Base-by-base conservation (phyloP, 2,797 vertebrate genomes). In the Aulostomus chinensis region DNA sequence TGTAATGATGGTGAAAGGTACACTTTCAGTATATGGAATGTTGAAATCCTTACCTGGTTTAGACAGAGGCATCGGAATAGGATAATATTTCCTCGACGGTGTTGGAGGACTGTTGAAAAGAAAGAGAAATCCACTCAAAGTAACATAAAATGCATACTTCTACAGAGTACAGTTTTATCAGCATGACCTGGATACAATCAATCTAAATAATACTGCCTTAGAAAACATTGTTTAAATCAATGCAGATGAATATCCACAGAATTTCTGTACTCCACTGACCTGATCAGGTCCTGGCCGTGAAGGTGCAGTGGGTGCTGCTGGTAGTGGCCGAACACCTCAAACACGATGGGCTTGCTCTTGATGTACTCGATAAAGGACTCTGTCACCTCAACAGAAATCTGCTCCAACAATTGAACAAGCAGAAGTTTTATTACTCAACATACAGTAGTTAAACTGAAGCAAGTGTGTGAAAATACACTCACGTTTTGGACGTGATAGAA, bases 401-500 rank as follows among this genome's bases (percentile, higher is more conserved):
- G 64, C 9, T 11, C 45, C 28, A 33, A 42, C 15, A 63, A 17
- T 0, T 1, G 15, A 45, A 39, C 61, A 16, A 34, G 10, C 73
- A 59, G 47, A 26, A 30, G 0, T 2, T 5, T 33, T 2, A 4
- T 5, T 33, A 11, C n/a, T 3, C 12, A 5, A 20, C 21, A 15
- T 9, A 53, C 1, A 33, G 9, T 9, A 12, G 20, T 10, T 12
- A 16, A 12, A 14, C 30, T 20, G 3, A 49, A 42, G 25, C 17
- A 22, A 5, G 32, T 42, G 21, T 39, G n/a, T 22, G n/a, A 53
- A 6, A 43, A 15, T 30, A 1, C 2, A 86, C 96, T 94, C 80
- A 99, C 97, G 40, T 99, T 99, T 84, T 99, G 97, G 31, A 99
- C 96, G 0, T 99, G 97, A 52, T 97, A 99, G 71, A 99, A 99